Evolutionary conservation across 30 jellyfish, hydroid and myxozoan genomes (phyloP), one percentile per base, ranked within the genome.

Genomic region (Catostylus mosaicus): DNA sequence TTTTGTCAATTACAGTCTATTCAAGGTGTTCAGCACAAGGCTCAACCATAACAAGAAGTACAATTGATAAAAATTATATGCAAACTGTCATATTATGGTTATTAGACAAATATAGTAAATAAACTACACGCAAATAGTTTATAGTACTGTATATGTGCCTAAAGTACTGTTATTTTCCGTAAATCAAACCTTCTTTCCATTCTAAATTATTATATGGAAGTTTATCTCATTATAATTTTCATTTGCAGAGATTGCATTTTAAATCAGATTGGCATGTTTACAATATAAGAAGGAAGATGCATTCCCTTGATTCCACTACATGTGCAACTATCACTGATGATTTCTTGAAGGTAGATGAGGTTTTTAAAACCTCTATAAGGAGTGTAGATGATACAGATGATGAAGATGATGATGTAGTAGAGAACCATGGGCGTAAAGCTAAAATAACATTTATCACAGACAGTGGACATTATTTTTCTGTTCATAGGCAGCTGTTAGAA

Each of bases 181-280:
- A n/a, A n/a, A n/a, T n/a, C n/a, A n/a, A n/a, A n/a, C n/a, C n/a
- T n/a, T n/a, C n/a, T n/a, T n/a, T n/a, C n/a, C n/a, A n/a, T n/a
- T n/a, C n/a, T n/a, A n/a, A n/a, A n/a, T n/a, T n/a, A n/a, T n/a
- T n/a, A n/a, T n/a, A n/a, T n/a, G n/a, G n/a, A n/a, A n/a, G n/a
- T n/a, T n/a, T n/a, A n/a, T n/a, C n/a, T n/a, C n/a, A n/a, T n/a
- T n/a, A n/a, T n/a, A n/a, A n/a, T n/a, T n/a, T n/a, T n/a, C n/a
- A n/a, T n/a, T n/a, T 51, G 8, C 33, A 86, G 96, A 76, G 96
- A 23, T 76, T 89, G 7, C 96, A 86, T 68, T 86, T 50, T 37
- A 86, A 86, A 45, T 11, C 83, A 6, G 96, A 86, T 63, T 86
- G 96, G 96, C 96, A 86, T 76, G 72, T 50, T 0, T 76, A 9